Percentiles rank a stretch among this genome's conserved stretches.
Evolutionary conservation across 2,797 vertebrate species (phyloP).

Genomic region (Falco cherrug): DNA sequence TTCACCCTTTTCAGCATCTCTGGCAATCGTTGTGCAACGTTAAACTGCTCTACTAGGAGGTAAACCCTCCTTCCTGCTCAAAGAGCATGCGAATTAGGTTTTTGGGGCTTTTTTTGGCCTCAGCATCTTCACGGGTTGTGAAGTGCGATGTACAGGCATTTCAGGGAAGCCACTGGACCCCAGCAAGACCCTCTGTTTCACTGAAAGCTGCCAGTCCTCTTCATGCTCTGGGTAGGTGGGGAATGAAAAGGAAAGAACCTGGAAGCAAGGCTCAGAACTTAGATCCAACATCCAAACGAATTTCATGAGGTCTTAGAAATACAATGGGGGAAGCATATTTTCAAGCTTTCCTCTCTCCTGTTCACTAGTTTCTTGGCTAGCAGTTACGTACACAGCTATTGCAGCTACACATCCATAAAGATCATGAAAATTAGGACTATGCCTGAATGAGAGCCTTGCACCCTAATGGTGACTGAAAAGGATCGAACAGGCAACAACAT

Average conservation of each 20-base stretch:
- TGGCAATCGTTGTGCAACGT: neutral
- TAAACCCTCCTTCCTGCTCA: neutral
- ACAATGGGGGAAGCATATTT: neutral
- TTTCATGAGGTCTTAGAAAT: slow-evolving; percentile 1
- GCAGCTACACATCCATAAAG: neutral
- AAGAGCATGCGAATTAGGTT: neutral
- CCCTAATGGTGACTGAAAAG: neutral
- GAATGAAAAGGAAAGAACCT: neutral
- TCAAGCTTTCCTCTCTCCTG: neutral
- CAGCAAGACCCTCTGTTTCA: slow-evolving; percentile 8
- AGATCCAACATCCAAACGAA: slow-evolving; percentile 1
- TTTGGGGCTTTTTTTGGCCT: neutral
- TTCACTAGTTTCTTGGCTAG: neutral
- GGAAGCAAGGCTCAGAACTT: neutral
- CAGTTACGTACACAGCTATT: neutral
- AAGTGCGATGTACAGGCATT: slow-evolving; percentile 7
- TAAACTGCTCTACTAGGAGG: slow-evolving; percentile 34
- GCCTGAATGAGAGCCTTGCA: neutral
- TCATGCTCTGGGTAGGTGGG: neutral
- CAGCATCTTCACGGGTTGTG: slow-evolving; percentile 1
- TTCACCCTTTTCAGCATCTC: neutral
- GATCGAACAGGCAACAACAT: neutral
- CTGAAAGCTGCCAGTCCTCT: slow-evolving; percentile 38
- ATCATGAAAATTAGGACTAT: neutral
- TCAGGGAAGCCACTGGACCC: neutral